phyloP scores from a whole-genome alignment of 2,113 vertebrate genomes.

The Phainopepla nitens region DNA sequence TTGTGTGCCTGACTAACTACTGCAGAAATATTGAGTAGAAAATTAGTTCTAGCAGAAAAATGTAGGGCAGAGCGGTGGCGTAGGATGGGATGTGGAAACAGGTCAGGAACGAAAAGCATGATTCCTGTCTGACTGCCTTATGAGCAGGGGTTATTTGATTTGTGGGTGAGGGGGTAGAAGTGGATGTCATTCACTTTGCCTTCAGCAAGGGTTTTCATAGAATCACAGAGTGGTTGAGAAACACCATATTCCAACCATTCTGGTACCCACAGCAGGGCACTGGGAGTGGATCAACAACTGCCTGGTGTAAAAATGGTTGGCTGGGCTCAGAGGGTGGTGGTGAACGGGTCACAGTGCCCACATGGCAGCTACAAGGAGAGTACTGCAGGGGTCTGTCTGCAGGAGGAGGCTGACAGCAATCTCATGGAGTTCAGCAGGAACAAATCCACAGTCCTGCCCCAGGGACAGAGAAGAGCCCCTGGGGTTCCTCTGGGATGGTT shows the following conservation, averaged over 20 bases:
- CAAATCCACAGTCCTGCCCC: not conserved
- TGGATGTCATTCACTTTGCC: not conserved
- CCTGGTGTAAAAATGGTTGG: not conserved
- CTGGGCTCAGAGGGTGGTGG: not conserved
- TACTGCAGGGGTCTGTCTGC: not conserved
- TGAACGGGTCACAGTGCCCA: not conserved
- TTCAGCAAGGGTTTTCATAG: not conserved
- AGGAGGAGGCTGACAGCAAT: not conserved
- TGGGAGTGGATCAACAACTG: not conserved
- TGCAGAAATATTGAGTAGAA: not conserved
- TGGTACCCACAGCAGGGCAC: not conserved
- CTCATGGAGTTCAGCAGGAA: not conserved
- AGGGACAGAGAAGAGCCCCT: not conserved
- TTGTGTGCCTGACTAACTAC: not conserved
- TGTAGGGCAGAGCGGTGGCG: not conserved
- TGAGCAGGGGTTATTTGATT: not conserved
- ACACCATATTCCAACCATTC: not conserved
- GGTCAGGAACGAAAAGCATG: fast-evolving
- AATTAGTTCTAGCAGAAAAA: not conserved
- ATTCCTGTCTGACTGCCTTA: not conserved
- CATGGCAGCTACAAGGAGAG: fast-evolving
- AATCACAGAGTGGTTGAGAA: not conserved
- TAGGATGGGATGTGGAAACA: not conserved
- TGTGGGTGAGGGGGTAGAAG: not conserved
- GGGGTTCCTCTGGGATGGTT: not conserved